phyloP scores from a whole-genome alignment of 2,888 invertebrate species.

The Dermolepida albohirtum region DNA sequence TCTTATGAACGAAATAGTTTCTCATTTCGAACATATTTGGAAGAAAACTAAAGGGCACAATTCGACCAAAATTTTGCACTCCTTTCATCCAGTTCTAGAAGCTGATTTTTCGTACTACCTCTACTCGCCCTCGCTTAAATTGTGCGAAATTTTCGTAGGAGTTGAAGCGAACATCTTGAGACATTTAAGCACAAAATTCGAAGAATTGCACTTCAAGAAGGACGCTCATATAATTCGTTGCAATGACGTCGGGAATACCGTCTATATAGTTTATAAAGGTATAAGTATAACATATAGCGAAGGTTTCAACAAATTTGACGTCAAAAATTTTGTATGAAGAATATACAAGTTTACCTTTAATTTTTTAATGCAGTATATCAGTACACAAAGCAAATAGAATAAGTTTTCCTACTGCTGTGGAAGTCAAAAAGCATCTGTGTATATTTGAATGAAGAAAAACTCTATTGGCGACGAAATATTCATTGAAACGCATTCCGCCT shows the following conservation, averaged over 20 bases:
- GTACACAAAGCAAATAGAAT: too few relatives aligned
- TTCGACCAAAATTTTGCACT: conserved; percentile 20
- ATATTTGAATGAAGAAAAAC: too few relatives aligned
- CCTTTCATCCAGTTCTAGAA: conserved; percentile 33
- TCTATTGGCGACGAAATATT: too few relatives aligned
- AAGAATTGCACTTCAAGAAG: conserved; percentile 46
- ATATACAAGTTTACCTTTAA: too few relatives aligned
- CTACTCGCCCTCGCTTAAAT: conserved; percentile 21
- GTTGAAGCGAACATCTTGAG: conserved; percentile 30
- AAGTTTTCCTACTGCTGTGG: too few relatives aligned
- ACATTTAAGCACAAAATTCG: conserved; percentile 41
- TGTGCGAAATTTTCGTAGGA: conserved; percentile 37
- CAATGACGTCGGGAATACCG: conserved; percentile 48
- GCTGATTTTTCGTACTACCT: conserved; percentile 37
- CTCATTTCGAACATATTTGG: conserved; percentile 47
- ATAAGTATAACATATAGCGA: not conserved
- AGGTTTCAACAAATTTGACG: too few relatives aligned
- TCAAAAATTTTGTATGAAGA: too few relatives aligned
- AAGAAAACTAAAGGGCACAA: conserved; percentile 44
- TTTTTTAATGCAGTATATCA: too few relatives aligned
- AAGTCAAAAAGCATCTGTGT: too few relatives aligned
- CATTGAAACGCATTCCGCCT: too few relatives aligned
- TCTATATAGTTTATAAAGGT: conserved; percentile 48
- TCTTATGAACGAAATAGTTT: conserved; percentile 41
- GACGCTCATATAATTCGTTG: conserved; percentile 48